Conservation (phyloP, 2,888 invertebrate species). For the Polydrusus tereticollis region DNA sequence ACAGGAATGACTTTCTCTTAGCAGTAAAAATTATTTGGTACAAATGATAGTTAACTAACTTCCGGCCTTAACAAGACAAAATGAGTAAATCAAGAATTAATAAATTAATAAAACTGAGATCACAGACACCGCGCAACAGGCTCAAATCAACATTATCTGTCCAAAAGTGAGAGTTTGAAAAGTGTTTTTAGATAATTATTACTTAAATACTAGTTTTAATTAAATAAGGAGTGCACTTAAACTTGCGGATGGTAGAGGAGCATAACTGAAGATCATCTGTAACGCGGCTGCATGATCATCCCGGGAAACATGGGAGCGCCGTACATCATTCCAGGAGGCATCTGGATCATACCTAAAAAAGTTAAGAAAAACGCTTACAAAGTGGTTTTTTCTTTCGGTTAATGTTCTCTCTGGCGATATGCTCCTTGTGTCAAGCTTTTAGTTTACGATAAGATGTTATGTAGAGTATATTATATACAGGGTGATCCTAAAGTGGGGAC, state of each 20-base stretch:
- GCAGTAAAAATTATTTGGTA: too few relatives aligned
- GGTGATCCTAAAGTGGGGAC: not conserved
- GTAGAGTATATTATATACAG: not conserved
- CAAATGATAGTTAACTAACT: too few relatives aligned
- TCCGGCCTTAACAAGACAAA: too few relatives aligned
- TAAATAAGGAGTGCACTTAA: slow-evolving; percentile 44
- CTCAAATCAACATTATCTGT: not conserved
- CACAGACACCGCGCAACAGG: not conserved
- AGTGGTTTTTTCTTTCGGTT: not conserved
- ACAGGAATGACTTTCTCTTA: too few relatives aligned
- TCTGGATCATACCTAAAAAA: slow-evolving; percentile 67
- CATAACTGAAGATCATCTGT: slow-evolving; percentile 84
- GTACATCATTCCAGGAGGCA: slow-evolving; percentile 67
- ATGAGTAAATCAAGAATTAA: not conserved
- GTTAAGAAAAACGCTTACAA: slow-evolving; percentile 48
- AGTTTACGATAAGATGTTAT: not conserved
- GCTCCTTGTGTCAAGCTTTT: slow-evolving; percentile 15
- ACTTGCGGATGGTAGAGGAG: slow-evolving; percentile 70
- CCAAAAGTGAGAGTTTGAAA: slow-evolving; percentile 1
- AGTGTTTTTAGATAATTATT: slow-evolving; percentile 17
- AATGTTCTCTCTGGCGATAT: slow-evolving; percentile 52
- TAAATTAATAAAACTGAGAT: not conserved
- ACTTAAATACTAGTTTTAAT: slow-evolving; percentile 42
- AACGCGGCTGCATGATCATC: slow-evolving; percentile 84
- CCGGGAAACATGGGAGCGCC: slow-evolving; percentile 67